These are phyloP conservation scores for Trinorchestia longiramus DNA, from an alignment of 1,140 invertebrate genomes.

Conservation along the genomic window DNA sequence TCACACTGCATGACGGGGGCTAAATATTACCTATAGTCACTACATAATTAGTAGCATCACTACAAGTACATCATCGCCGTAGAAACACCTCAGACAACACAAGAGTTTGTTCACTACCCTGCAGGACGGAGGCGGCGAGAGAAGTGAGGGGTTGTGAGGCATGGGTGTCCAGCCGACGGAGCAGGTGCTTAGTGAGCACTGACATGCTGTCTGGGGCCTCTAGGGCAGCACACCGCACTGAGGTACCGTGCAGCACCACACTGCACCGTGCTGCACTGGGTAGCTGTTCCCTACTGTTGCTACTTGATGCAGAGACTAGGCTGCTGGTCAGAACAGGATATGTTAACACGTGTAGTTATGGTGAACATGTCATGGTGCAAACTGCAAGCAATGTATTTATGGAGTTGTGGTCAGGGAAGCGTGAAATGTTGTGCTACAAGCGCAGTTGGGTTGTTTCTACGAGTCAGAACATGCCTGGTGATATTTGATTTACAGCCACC, in stretches of 20 bases:
- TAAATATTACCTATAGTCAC: no score
- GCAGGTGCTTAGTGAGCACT: conserved; percentile 22
- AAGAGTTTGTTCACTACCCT: neutral
- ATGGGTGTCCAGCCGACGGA: neutral
- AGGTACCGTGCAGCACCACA: conserved; percentile 34
- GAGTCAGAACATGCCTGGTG: neutral
- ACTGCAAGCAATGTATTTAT: neutral
- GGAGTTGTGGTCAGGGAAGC: neutral
- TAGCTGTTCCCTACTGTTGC: neutral
- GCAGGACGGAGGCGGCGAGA: neutral
- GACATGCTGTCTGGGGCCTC: conserved; percentile 45
- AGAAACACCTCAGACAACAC: neutral
- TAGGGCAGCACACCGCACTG: conserved; percentile 23
- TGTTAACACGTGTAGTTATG: neutral
- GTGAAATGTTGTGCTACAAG: no score
- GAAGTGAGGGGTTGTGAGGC: neutral
- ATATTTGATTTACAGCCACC: neutral
- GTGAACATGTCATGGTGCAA: no score
- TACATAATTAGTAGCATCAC: no score
- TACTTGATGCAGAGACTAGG: neutral
- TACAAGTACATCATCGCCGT: no score
- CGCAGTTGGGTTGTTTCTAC: neutral
- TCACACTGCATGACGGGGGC: no score
- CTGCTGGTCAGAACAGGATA: neutral
- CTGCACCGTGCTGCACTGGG: conserved; percentile 22